phyloP scores from a whole-genome alignment of 2,797 vertebrate species.

The Hippopotamyrus pictus region DNA sequence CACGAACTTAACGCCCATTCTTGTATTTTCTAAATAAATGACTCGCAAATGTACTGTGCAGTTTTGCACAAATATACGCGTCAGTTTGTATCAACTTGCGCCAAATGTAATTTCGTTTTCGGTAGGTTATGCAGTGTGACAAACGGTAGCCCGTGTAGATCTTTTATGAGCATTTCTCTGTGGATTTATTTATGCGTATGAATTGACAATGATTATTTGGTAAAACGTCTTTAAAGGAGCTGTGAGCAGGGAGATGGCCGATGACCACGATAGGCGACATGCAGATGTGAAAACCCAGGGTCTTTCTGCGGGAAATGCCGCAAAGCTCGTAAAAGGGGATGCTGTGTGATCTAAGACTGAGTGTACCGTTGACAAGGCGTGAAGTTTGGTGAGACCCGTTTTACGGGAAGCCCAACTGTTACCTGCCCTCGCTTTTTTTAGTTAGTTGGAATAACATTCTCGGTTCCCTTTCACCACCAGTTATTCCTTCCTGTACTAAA shows the following conservation, averaged over 20 bases:
- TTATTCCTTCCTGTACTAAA: neutral
- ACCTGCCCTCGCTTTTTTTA: neutral
- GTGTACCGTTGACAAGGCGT: neutral
- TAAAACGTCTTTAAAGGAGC: neutral
- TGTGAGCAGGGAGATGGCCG: no score
- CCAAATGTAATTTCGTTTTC: neutral
- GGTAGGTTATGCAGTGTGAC: neutral
- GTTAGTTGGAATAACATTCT: neutral
- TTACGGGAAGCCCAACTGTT: neutral
- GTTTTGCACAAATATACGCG: neutral
- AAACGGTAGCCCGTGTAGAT: neutral
- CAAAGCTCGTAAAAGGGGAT: neutral
- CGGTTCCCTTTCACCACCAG: neutral
- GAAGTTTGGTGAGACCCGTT: neutral
- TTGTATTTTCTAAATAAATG: neutral
- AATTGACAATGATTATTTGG: neutral
- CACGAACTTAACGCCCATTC: constrained; percentile 20
- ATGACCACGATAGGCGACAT: neutral
- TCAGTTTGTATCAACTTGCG: neutral
- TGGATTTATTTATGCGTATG: neutral
- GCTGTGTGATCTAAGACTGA: constrained; percentile 16
- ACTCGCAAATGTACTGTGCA: neutral
- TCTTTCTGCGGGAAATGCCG: constrained; percentile 38
- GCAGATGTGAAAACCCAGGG: neutral
- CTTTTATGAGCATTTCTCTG: neutral